Evolutionary conservation across 2,888 invertebrate genomes (phyloP).

Genomic region (Trissolcus japonicus): DNA sequence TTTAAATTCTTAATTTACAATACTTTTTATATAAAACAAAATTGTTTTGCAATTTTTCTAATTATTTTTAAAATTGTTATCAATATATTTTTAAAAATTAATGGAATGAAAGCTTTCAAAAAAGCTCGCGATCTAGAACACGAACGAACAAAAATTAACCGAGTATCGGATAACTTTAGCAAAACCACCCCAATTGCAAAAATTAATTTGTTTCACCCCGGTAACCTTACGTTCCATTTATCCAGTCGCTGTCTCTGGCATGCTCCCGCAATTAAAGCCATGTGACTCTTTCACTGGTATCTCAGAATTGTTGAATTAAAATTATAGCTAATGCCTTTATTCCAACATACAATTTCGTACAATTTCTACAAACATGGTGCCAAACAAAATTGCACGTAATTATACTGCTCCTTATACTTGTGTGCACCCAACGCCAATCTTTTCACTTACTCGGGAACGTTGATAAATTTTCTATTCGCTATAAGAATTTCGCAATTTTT

Average conservation of each 20-base stretch:
- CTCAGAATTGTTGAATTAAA: slow-evolving; percentile 34
- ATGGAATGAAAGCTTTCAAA: neutral
- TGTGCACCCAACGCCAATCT: too few species aligned
- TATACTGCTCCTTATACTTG: too few species aligned
- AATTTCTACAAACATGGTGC: neutral
- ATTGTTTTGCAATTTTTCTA: neutral
- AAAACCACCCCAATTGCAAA: slow-evolving; percentile 20
- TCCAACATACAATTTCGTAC: slow-evolving; percentile 2
- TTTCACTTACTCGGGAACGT: too few species aligned
- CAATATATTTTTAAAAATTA: too few species aligned
- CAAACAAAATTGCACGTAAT: too few species aligned
- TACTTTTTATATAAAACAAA: neutral
- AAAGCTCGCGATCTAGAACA: neutral
- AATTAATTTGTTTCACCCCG: slow-evolving; percentile 32
- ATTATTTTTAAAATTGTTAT: too few species aligned
- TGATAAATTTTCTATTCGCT: too few species aligned
- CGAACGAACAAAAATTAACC: neutral
- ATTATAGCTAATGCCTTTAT: neutral
- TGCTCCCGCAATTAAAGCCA: slow-evolving; percentile 34
- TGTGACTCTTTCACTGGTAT: slow-evolving; percentile 29
- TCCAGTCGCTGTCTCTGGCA: slow-evolving; percentile 20
- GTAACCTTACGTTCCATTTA: slow-evolving; percentile 39
- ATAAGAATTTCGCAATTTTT: too few species aligned
- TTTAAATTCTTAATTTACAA: neutral
- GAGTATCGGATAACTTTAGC: slow-evolving; percentile 3